These are phyloP conservation scores for Macrobrachium nipponense DNA, from an alignment of 1,140 invertebrate species.

Conservation along the genomic window DNA sequence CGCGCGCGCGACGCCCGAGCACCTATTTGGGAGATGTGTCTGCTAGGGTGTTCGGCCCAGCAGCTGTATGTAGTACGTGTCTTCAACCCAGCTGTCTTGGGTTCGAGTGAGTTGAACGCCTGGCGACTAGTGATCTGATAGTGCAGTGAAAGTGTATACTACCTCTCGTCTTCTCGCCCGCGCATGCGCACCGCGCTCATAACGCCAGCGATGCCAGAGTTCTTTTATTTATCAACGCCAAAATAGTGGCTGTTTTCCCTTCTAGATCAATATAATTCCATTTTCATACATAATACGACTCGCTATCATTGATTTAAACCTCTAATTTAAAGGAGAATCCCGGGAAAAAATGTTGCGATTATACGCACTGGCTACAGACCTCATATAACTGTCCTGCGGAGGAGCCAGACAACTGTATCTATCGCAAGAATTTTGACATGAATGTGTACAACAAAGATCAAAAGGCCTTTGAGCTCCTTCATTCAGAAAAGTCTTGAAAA, in stretches of 20 bases:
- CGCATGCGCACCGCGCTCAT: no score
- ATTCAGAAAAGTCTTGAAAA: neutral
- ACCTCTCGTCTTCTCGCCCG: no score
- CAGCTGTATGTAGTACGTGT: no score
- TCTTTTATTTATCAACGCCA: neutral
- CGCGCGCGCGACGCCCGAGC: no score
- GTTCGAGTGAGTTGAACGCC: no score
- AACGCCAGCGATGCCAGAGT: no score
- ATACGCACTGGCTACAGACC: constrained; percentile 17
- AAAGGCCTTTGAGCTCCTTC: neutral
- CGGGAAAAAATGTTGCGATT: neutral
- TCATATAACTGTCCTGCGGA: constrained; percentile 54
- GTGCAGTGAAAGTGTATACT: no score
- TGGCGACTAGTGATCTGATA: no score
- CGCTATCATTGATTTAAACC: neutral
- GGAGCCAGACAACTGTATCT: constrained; percentile 45
- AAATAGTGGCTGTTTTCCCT: neutral
- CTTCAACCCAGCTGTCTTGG: no score
- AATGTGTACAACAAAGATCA: no score
- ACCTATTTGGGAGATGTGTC: no score
- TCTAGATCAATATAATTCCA: neutral
- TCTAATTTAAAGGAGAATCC: neutral
- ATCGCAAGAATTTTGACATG: neutral
- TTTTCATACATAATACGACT: neutral
- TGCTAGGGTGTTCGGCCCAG: no score